Base-by-base conservation (phyloP, 2,888 invertebrate genomes). In the Oscheius sp. region DNA sequence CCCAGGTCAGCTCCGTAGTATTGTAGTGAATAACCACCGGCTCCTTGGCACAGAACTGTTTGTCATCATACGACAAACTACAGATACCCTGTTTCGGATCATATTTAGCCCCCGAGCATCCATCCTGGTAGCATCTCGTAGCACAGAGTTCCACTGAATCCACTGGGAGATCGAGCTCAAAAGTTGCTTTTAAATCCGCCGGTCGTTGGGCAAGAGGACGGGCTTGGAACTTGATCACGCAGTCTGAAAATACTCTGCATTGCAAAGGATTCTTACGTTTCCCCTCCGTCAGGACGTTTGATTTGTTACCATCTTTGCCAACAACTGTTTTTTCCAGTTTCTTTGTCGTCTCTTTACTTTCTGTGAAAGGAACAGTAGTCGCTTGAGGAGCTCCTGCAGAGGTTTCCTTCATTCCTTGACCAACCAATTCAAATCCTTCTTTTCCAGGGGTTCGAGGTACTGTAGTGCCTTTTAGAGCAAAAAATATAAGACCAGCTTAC, bases 221-320 rank as follows among this genome's bases (percentile, higher is more conserved):
- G 6, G 79, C 78, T 78, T 82, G 82, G 82, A 82, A 82, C 20
- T 78, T 78, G 61, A 82, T 81, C 38, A 80, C 70, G 38, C 82
- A 82, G 45, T 80, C 82, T 81, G 67, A 12, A 41, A 17, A 41
- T 41, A 17, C 41, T 12, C 14, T 36, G 8, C 36, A 12, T 41
- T 41, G 12, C 14, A 36, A 14, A 36, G 14, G 20, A 41, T 4
- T 3, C 12, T 12, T 41, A 41, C 41, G 41, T 41, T 41, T 41
- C 12, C 41, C 41, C 12, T 41, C n/a, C n/a, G n/a, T n/a, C n/a
- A n/a, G n/a, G n/a, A n/a, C n/a, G n/a, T n/a, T 12, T 6, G 41
- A 20, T 41, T 41, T 41, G 14, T 41, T 20, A 17, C 12, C 41
- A 4, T 41, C 41, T 12, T 41, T 41, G 14, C 14, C 14, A 36